Evolutionary conservation across 2,888 invertebrate genomes (phyloP).

Genomic region (Tribolium freemani): DNA sequence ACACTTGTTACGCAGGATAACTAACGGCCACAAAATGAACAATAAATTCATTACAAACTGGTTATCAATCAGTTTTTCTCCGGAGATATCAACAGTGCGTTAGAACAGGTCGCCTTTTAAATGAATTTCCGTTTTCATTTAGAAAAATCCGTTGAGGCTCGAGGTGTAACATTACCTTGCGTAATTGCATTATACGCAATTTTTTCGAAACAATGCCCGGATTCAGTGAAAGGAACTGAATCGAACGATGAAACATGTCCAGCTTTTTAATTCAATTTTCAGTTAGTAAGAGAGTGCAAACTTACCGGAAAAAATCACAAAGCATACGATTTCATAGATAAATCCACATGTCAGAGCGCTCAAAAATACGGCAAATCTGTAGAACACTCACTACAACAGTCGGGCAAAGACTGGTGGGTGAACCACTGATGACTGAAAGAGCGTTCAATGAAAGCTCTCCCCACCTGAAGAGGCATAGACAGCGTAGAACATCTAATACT

Average conservation of each 20-base stretch:
- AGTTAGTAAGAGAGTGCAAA: not conserved
- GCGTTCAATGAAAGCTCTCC: constrained; percentile 57
- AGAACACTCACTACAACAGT: constrained; percentile 53
- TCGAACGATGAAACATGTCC: too few species aligned
- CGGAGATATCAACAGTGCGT: constrained; percentile 35
- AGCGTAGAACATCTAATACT: constrained; percentile 46
- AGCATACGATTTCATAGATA: not conserved
- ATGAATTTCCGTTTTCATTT: constrained; percentile 57
- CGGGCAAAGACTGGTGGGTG: constrained; percentile 57
- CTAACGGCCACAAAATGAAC: constrained; percentile 12
- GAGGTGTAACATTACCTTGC: constrained; percentile 19
- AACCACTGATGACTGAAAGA: constrained; percentile 50
- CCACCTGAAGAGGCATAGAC: constrained; percentile 41
- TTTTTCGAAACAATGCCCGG: constrained; percentile 28
- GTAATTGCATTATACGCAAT: constrained; percentile 17
- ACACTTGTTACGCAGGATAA: constrained; percentile 28
- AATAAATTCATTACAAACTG: constrained; percentile 21
- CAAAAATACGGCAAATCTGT: constrained; percentile 31
- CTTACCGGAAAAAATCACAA: constrained; percentile 21
- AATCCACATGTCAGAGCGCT: constrained; percentile 51
- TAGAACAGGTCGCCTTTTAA: constrained; percentile 46
- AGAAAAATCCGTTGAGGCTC: constrained; percentile 13
- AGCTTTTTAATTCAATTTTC: too few species aligned
- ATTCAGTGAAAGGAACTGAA: constrained; percentile 25
- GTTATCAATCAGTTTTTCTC: constrained; percentile 27